Evolutionary conservation across 2,797 vertebrate genomes (phyloP).

Genomic region (Harpagifer antarcticus): DNA sequence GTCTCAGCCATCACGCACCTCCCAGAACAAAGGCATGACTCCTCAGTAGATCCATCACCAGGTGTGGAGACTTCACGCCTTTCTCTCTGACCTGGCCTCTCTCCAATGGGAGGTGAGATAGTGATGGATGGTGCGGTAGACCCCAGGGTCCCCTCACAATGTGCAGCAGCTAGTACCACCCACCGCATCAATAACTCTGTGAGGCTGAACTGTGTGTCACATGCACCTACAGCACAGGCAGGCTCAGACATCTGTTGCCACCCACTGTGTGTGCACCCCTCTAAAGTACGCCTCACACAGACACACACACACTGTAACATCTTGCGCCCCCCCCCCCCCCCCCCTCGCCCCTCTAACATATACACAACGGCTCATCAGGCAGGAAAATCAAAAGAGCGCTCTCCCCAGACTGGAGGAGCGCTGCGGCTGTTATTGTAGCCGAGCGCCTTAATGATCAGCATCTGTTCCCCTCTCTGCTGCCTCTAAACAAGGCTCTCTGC

Average conservation of each 20-base stretch:
- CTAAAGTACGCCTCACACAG: slow-evolving; percentile 39
- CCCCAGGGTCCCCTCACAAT: slow-evolving; percentile 54
- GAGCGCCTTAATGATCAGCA: slow-evolving; percentile 82
- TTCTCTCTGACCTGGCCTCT: slow-evolving; percentile 52
- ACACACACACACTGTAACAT: slow-evolving; percentile 44
- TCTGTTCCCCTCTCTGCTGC: slow-evolving; percentile 74
- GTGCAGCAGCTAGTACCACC: slow-evolving; percentile 40
- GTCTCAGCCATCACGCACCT: slow-evolving; percentile 65
- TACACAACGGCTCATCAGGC: slow-evolving; percentile 80
- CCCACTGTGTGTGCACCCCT: slow-evolving; percentile 43
- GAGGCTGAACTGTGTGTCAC: slow-evolving; percentile 37
- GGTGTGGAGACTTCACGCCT: slow-evolving; percentile 67
- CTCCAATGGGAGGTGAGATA: slow-evolving; percentile 68
- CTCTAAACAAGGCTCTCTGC: slow-evolving; percentile 67
- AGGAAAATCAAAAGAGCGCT: slow-evolving; percentile 76
- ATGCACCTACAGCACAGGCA: slow-evolving; percentile 32
- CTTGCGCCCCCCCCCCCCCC: slow-evolving; percentile 32
- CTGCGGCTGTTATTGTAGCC: slow-evolving; percentile 77
- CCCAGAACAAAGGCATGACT: slow-evolving; percentile 75
- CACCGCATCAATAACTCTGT: slow-evolving; percentile 51
- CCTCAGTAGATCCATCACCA: slow-evolving; percentile 78
- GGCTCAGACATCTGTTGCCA: slow-evolving; percentile 62
- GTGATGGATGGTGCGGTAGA: slow-evolving; percentile 74
- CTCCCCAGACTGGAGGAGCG: slow-evolving; percentile 76
- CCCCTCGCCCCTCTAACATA: slow-evolving; percentile 49